phyloP scores from a whole-genome alignment of 2,113 vertebrate species.

The Guaruba guarouba region DNA sequence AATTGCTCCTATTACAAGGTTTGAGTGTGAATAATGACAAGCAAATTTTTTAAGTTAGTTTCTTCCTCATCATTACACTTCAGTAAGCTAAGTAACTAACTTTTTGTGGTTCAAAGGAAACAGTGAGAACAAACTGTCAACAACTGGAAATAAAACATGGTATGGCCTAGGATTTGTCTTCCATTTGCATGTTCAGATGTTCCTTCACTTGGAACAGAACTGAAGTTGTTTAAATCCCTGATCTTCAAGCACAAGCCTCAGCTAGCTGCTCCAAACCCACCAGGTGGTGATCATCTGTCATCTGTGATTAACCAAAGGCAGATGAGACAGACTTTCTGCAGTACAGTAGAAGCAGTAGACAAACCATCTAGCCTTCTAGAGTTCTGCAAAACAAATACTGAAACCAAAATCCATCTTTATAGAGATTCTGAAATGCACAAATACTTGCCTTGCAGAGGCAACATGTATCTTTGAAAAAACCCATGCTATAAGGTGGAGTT shows the following conservation, averaged over 20 bases:
- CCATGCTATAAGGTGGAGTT: neutral
- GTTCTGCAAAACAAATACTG: neutral
- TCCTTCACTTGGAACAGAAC: neutral
- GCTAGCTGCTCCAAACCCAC: accelerated
- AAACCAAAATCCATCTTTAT: neutral
- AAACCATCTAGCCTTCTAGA: neutral
- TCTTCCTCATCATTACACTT: neutral
- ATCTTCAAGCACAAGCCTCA: neutral
- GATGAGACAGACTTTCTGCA: neutral
- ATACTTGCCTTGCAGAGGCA: neutral
- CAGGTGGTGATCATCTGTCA: neutral
- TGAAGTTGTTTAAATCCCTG: neutral
- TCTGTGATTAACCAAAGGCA: neutral
- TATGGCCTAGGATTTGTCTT: neutral
- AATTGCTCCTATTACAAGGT: neutral
- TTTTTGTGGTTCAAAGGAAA: neutral
- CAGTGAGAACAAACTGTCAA: neutral
- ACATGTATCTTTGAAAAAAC: neutral
- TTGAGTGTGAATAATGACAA: neutral
- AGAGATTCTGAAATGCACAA: neutral
- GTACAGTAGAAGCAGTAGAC: neutral
- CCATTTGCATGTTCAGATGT: neutral
- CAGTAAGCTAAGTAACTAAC: neutral
- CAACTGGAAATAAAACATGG: neutral
- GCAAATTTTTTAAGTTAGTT: neutral